A percentile compares a stretch with the other conserved stretches of the same genome.
Conservation (phyloP, 1,140 invertebrate genomes). For the Magallana angulata region DNA sequence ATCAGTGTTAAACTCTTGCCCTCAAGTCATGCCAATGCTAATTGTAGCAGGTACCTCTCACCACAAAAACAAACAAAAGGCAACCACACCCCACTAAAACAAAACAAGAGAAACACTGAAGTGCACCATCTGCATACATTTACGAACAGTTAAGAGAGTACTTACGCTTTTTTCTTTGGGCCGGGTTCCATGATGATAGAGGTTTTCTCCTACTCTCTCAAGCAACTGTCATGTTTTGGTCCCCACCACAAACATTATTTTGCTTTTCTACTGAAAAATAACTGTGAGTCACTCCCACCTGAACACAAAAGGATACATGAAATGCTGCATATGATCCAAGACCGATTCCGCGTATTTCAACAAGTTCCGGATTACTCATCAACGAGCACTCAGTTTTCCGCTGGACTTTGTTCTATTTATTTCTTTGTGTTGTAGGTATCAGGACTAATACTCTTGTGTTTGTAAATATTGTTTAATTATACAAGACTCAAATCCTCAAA, state of each 20-base stretch:
- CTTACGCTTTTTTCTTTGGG: conserved; percentile 13
- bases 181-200: not conserved
- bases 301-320: not conserved
- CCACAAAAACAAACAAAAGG: too few relatives aligned
- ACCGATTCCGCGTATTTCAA: not conserved
- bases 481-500: too few relatives aligned
- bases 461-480: too few relatives aligned
- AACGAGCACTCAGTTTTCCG: not conserved
- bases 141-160: not conserved
- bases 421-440: too few relatives aligned
- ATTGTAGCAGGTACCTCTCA: too few relatives aligned
- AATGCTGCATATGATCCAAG: not conserved
- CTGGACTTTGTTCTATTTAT: too few relatives aligned
- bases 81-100: too few relatives aligned
- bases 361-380: not conserved
- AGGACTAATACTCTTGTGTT: too few relatives aligned
- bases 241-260: not conserved
- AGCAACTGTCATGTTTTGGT: not conserved
- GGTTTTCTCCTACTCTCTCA: not conserved
- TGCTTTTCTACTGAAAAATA: not conserved
- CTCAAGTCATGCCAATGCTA: too few relatives aligned
- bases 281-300: conserved; percentile 28
- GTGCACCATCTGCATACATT: too few relatives aligned
- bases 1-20: too few relatives aligned
- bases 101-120: too few relatives aligned